Evolutionary conservation across 2,797 vertebrate species (phyloP), one percentile per base, ranked within the genome.

Genomic region (Paedocypris micromegethes): DNA sequence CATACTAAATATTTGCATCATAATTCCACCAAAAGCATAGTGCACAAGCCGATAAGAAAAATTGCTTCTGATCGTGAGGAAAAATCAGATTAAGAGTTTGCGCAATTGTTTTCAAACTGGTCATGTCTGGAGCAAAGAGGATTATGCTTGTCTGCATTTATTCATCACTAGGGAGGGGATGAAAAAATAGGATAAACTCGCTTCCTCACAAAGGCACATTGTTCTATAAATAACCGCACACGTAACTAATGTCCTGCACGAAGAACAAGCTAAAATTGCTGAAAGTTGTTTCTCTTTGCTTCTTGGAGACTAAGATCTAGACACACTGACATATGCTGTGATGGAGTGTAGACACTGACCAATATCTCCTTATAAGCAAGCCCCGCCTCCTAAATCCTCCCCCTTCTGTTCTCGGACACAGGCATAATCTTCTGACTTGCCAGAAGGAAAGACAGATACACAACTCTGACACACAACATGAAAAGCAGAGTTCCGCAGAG

Each of bases 301-400:
- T 23, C 23, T 23, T 23, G 23, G 23, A 23, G 23, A 23, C 23
- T 23, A 44, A 44, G 4, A 3, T 7, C 9, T 9, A 56, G 9
- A 39, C 5, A 44, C 63, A 37, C 1, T 50, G 23, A 46, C 46
- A 51, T 57, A 50, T 70, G 52, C 56, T 57, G 51, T 44, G 50
- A 39, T 43, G 40, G 23, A 23, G 23, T 23, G 23, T 23, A 23
- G 23, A 48, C n/a, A 63, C 41, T 56, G 53, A 70, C 23, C 47
- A 39, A 69, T 40, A 57, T 63, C 67, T 5, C 45, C 53, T 56
- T 63, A 61, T 48, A 42, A 9, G 48, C 7, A 56, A 52, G 44
- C 49, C 58, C 68, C 68, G 6, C 60, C 60, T 51, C 45, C 46
- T 64, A 63, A 70, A 70, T 70, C 59, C 59, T 70, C 68, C 68